Evolutionary conservation across 2,888 invertebrate species (phyloP).

Genomic region (Melanotus villosus): DNA sequence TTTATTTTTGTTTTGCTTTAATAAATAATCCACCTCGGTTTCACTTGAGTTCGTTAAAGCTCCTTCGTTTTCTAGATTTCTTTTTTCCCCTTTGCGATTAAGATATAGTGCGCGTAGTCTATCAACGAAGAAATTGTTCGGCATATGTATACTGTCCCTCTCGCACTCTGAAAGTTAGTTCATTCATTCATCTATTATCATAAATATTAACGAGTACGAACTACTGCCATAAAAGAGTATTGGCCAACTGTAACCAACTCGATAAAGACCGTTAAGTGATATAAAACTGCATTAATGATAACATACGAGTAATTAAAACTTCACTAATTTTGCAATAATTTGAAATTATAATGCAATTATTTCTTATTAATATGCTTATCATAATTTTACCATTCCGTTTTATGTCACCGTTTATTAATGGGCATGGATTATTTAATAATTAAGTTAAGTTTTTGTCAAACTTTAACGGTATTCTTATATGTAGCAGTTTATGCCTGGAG

Average conservation of each 20-base stretch:
- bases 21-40: too few relatives aligned
- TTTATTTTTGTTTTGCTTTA: conserved; percentile 14
- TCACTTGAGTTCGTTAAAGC: too few relatives aligned
- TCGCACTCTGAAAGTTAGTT: too few relatives aligned
- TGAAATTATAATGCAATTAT: conserved; percentile 43
- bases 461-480: too few relatives aligned
- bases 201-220: conserved; percentile 38
- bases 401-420: conserved; percentile 30
- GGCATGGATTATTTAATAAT: background rate
- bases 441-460: too few relatives aligned
- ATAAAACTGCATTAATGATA: conserved; percentile 47
- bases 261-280: conserved; percentile 45
- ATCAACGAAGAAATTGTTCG: too few relatives aligned
- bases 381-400: conserved; percentile 21
- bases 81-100: too few relatives aligned
- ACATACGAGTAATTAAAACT: conserved; percentile 48
- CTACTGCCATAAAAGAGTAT: conserved; percentile 42
- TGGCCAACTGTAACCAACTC: conserved; percentile 45
- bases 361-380: conserved; percentile 41
- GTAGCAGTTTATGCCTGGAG: too few relatives aligned
- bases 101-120: too few relatives aligned
- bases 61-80: too few relatives aligned
- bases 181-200: too few relatives aligned
- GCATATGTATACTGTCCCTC: too few relatives aligned
- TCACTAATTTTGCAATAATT: conserved; percentile 46